These are phyloP conservation scores for Myiagra hebetior DNA, from an alignment of 2,113 vertebrate species.

Conservation along the genomic window DNA sequence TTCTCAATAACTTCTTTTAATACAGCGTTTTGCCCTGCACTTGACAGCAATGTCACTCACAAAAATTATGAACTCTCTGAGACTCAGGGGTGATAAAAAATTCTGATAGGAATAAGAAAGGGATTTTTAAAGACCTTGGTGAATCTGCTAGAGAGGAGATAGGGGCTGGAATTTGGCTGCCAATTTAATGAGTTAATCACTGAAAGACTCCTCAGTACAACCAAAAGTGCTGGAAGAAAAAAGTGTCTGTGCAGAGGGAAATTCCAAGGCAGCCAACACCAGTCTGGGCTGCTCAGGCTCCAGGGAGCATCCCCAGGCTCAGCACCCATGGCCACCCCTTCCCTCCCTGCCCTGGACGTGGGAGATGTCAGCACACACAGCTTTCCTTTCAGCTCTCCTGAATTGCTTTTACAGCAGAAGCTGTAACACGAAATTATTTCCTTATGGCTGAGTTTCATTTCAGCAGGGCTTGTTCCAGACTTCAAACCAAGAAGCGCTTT, in stretches of 20 bases:
- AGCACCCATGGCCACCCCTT: neutral
- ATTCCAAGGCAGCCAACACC: neutral
- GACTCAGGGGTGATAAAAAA: neutral
- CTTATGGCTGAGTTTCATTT: neutral
- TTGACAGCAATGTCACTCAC: neutral
- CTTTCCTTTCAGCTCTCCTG: neutral
- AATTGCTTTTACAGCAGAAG: neutral
- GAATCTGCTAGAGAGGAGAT: neutral
- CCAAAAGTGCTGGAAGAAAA: neutral
- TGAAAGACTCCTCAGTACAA: neutral
- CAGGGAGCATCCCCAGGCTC: neutral
- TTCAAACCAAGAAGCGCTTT: neutral
- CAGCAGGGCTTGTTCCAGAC: neutral
- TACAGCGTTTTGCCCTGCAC: neutral
- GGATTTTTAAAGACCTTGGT: neutral
- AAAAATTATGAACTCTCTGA: neutral
- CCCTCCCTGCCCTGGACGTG: neutral
- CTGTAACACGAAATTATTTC: neutral
- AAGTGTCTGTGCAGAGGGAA: neutral
- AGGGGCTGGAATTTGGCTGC: neutral
- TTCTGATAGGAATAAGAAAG: neutral
- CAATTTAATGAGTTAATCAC: neutral
- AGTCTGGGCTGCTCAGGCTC: neutral
- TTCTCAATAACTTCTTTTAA: neutral
- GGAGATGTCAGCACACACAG: neutral